Evolutionary conservation across 2,888 invertebrate genomes (phyloP), one percentile per base, ranked within the genome.

Genomic region (Drosophila diplacantha): DNA sequence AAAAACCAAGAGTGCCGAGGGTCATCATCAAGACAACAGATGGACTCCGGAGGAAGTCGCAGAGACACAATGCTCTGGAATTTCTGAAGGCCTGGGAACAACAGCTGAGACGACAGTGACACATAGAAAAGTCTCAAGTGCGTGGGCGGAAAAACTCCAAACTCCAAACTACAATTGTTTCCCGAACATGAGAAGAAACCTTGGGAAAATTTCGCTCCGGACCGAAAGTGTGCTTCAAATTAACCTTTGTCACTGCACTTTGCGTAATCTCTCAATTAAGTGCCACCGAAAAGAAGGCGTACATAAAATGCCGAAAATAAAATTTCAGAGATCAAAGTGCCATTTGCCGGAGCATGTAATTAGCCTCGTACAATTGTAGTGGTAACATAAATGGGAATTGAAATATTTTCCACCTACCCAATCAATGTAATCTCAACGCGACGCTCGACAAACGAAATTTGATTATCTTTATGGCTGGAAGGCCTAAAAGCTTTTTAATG

Each of bases 401-500:
- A 39, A 29, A 57, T 47, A 47, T 56, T 46, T 39, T 60, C 44
- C 51, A 59, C 44, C 51, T 20, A 46, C 29, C 52, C 39, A 80
- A 80, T 73, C 73, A 77, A 75, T 73, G 73, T 71, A 61, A 80
- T 75, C 75, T 66, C 53, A 53, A 56, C 44, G 68, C 71, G 62
- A 58, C 49, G 68, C 71, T 57, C 56, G 41, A 53, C 56, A 56
- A 63, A 60, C 64, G 35, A 65, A 65, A 57, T 66, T 65, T 66
- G 65, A 66, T 66, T 65, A 66, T 65, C 57, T 57, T 49, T 38
- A 64, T 54, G 43, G 37, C 55, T 38, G 31, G n/a, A 5, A 41
- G 44, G 41, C 46, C 59, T 66, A 67, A 67, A 66, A 67, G 65
- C 58, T 65, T 65, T 66, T 66, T 66, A 65, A 65, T 66, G 65